Conservation (phyloP, 2,888 invertebrate genomes). For the Caenorhabditis angaria region DNA sequence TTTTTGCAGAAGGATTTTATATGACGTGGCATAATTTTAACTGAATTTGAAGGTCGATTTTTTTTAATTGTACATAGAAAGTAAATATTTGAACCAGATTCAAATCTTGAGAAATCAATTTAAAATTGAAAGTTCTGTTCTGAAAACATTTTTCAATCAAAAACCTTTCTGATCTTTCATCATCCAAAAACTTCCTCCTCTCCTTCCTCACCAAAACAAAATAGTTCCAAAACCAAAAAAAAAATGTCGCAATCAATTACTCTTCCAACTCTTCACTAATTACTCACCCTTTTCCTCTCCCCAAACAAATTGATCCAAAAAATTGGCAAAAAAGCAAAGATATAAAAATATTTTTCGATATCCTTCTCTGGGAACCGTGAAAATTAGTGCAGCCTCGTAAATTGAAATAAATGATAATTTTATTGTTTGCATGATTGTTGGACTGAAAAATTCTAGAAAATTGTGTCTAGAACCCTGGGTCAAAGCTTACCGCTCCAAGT, state of each 20-base stretch:
- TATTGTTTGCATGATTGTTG: constrained; percentile 30
- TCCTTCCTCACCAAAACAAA: too few relatives aligned
- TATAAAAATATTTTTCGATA: constrained; percentile 57
- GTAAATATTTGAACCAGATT: too few relatives aligned
- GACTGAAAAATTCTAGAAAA: constrained; percentile 19
- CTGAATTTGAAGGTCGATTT: too few relatives aligned
- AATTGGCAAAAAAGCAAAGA: constrained; percentile 63
- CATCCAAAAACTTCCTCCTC: too few relatives aligned
- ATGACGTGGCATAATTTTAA: too few relatives aligned
- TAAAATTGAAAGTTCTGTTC: too few relatives aligned
- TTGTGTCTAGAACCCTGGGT: background rate
- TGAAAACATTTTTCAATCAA: too few relatives aligned
- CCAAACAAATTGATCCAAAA: constrained; percentile 67
- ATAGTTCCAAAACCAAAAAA: too few relatives aligned
- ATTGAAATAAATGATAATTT: constrained; percentile 54
- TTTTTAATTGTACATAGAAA: too few relatives aligned
- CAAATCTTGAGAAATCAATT: too few relatives aligned
- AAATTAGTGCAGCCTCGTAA: constrained; percentile 56
- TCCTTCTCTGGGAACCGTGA: constrained; percentile 49
- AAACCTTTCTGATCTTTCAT: too few relatives aligned
- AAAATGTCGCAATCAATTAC: background rate
- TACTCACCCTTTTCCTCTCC: constrained; percentile 65
- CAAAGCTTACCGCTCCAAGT: background rate
- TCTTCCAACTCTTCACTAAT: constrained; percentile 8
- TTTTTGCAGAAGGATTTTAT: too few relatives aligned